Conservation (phyloP, 2,888 invertebrate genomes). For the Prenolepis imparis region DNA sequence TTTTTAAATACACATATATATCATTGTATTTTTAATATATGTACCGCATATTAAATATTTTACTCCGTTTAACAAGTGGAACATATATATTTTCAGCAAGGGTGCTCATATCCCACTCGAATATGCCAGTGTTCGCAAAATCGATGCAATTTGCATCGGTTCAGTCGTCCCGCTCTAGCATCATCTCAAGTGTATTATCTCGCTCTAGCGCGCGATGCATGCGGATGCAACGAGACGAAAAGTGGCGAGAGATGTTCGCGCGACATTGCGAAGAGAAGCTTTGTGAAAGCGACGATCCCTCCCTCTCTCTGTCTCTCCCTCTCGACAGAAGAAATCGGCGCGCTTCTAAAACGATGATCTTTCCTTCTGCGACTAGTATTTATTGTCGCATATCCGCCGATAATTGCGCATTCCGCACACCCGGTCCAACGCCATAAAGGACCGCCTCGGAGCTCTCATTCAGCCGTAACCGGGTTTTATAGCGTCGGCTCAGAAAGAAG, state of each 20-base stretch:
- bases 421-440: slow-evolving; percentile 68
- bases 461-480: slow-evolving; percentile 58
- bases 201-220: background rate
- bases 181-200: background rate
- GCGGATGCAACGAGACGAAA: background rate
- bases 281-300: slow-evolving; percentile 68
- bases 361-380: slow-evolving; percentile 69
- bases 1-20: background rate
- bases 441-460: slow-evolving; percentile 54
- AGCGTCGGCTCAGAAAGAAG: background rate
- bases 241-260: background rate
- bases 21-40: background rate
- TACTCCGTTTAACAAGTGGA: background rate
- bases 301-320: slow-evolving; percentile 61
- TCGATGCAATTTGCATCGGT: background rate
- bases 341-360: slow-evolving; percentile 72
- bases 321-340: slow-evolving; percentile 68
- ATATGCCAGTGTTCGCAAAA: background rate
- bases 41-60: background rate
- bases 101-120: too few relatives aligned
- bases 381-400: slow-evolving; percentile 75
- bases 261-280: slow-evolving; percentile 21
- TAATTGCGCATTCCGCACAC: slow-evolving; percentile 70
- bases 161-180: background rate
- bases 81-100: background rate